phyloP scores from a whole-genome alignment of 2,888 invertebrate genomes.

The Luperina testacea region DNA sequence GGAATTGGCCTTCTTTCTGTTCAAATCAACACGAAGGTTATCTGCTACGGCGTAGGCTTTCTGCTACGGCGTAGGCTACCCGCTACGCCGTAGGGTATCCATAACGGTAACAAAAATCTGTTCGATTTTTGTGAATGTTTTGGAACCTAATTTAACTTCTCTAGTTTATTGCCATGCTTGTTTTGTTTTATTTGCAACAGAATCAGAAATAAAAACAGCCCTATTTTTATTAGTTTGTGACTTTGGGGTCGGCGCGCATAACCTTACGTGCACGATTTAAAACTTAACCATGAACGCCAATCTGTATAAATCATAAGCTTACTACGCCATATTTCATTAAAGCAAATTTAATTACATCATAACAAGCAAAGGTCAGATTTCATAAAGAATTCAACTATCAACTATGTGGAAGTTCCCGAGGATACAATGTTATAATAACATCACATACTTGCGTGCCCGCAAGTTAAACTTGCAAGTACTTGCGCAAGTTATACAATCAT shows the following conservation, averaged over 20 bases:
- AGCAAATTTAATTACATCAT: conserved; percentile 4
- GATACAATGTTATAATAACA: conserved; percentile 47
- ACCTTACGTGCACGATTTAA: neutral
- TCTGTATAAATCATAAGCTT: neutral
- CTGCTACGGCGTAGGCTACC: neutral
- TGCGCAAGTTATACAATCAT: conserved; percentile 21
- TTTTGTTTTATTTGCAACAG: neutral
- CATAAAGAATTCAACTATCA: conserved; percentile 41
- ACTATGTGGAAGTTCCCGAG: conserved; percentile 36
- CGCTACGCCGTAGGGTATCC: neutral
- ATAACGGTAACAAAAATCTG: no score
- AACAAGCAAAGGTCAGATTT: conserved; percentile 38
- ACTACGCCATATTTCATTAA: conserved; percentile 5
- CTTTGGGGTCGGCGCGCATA: neutral
- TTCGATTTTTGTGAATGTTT: no score
- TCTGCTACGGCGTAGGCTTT: neutral
- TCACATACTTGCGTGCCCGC: conserved; percentile 41
- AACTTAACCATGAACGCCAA: neutral
- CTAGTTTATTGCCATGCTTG: neutral
- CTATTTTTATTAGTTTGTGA: neutral
- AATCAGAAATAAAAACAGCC: neutral
- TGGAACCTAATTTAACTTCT: neutral
- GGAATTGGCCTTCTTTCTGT: no score
- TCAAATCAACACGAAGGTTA: no score
- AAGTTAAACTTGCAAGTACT: conserved; percentile 35